These are phyloP conservation scores for Zaprionus vittiger DNA, from an alignment of 1,140 invertebrate species.

Conservation along the genomic window DNA sequence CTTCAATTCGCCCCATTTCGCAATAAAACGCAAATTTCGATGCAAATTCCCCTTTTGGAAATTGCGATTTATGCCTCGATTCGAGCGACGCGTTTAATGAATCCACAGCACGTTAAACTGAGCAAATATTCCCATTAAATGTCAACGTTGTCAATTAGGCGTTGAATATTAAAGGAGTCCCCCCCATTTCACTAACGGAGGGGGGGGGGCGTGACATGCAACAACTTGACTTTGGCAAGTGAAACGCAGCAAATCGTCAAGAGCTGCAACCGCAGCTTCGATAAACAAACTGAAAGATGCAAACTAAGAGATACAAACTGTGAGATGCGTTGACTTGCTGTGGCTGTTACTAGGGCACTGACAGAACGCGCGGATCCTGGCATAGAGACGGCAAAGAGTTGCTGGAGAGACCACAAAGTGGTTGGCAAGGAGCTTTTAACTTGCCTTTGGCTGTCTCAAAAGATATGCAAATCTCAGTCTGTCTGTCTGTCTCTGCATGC, in stretches of 20 bases:
- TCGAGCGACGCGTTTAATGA: conserved; percentile 25
- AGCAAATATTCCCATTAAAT: conserved; percentile 23
- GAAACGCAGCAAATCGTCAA: conserved; percentile 43
- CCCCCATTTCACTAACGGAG: not conserved
- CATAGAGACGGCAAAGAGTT: conserved; percentile 12
- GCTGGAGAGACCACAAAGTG: conserved; percentile 34
- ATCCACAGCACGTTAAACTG: conserved; percentile 17
- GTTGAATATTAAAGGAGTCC: conserved; percentile 46
- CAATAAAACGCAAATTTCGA: conserved; percentile 8
- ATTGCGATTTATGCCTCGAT: conserved; percentile 21
- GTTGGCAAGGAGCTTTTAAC: conserved; percentile 40
- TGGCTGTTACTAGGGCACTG: not conserved
- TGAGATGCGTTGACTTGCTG: conserved; percentile 2
- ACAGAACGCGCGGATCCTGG: not conserved
- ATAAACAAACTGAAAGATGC: conserved; percentile 27
- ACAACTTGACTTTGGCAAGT: conserved; percentile 31
- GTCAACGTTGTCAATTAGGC: conserved; percentile 57
- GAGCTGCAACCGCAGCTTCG: conserved; percentile 44
- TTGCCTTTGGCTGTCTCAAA: conserved; percentile 49
- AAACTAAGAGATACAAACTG: not conserved
- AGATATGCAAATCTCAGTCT: conserved; percentile 68
- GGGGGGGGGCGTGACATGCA: not conserved
- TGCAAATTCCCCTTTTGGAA: not conserved
- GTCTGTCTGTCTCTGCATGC: not conserved
- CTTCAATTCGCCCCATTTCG: conserved; percentile 2